Evolutionary conservation across 2,888 invertebrate species (phyloP).

Genomic region (Limnephilus lunatus): DNA sequence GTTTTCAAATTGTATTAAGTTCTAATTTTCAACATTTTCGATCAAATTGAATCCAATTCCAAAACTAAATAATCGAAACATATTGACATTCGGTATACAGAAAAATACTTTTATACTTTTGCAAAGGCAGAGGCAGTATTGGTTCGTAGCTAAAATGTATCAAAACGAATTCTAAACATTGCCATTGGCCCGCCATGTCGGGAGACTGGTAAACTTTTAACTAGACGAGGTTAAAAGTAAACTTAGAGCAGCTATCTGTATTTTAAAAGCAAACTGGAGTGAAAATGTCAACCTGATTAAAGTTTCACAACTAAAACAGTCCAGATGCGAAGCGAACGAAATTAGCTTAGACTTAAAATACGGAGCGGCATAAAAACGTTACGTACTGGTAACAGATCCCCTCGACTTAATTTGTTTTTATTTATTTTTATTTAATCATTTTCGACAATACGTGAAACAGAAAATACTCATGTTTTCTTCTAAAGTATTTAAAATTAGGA

Average conservation of each 20-base stretch:
- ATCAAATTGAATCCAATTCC: background rate
- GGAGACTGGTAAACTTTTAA: background rate
- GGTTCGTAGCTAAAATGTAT: background rate
- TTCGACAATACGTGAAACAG: too few species aligned
- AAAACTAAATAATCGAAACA: background rate
- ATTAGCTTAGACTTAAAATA: slow-evolving; percentile 22
- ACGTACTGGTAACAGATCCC: background rate
- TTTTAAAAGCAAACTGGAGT: slow-evolving; percentile 33
- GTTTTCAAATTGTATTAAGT: too few species aligned
- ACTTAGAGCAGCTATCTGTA: slow-evolving; percentile 7
- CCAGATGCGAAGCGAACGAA: slow-evolving; percentile 21
- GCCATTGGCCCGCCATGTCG: background rate
- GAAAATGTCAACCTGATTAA: slow-evolving; percentile 43
- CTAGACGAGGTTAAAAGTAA: slow-evolving; percentile 14
- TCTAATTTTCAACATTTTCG: too few species aligned
- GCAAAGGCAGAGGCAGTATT: background rate
- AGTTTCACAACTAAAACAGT: slow-evolving; percentile 37
- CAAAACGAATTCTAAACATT: background rate
- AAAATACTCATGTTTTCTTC: background rate
- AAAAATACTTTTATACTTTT: background rate
- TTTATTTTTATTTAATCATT: background rate
- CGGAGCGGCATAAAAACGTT: background rate
- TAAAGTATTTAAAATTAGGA: too few species aligned
- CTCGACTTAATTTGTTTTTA: background rate
- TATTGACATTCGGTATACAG: background rate